Evolutionary conservation across 2,113 vertebrate genomes (phyloP).

Genomic region (Cavia aperea): DNA sequence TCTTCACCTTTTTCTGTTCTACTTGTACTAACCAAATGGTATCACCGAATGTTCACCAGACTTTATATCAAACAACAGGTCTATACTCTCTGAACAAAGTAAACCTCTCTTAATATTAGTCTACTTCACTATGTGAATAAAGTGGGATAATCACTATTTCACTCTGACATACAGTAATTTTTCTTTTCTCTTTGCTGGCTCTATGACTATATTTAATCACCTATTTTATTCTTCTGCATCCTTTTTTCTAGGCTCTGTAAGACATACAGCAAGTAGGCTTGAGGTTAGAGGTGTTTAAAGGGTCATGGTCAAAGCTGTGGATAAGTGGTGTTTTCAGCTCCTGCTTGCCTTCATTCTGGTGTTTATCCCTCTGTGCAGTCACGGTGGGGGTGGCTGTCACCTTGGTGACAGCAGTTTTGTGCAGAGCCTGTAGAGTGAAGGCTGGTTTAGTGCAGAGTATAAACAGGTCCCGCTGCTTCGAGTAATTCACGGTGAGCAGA

Average conservation of each 20-base stretch:
- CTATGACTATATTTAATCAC: neutral
- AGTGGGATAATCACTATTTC: neutral
- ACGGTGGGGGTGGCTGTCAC: slow-evolving; percentile 24
- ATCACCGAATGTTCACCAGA: neutral
- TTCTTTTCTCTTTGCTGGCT: neutral
- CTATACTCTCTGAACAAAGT: neutral
- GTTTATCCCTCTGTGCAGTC: neutral
- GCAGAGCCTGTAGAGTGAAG: neutral
- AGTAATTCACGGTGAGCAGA: neutral
- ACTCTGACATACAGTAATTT: neutral
- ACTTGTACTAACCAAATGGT: neutral
- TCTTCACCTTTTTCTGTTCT: neutral
- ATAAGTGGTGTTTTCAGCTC: neutral
- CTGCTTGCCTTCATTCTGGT: neutral
- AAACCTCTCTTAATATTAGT: neutral
- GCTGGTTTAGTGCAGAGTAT: neutral
- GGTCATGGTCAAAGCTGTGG: neutral
- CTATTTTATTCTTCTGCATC: neutral
- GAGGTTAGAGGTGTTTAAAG: neutral
- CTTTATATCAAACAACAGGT: neutral
- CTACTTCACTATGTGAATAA: neutral
- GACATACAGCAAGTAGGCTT: neutral
- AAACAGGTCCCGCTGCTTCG: slow-evolving; percentile 20
- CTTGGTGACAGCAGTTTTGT: slow-evolving; percentile 51
- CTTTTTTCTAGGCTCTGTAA: neutral